Base-by-base conservation (phyloP, 1,140 invertebrate genomes). In the Eurosta solidaginis region DNA sequence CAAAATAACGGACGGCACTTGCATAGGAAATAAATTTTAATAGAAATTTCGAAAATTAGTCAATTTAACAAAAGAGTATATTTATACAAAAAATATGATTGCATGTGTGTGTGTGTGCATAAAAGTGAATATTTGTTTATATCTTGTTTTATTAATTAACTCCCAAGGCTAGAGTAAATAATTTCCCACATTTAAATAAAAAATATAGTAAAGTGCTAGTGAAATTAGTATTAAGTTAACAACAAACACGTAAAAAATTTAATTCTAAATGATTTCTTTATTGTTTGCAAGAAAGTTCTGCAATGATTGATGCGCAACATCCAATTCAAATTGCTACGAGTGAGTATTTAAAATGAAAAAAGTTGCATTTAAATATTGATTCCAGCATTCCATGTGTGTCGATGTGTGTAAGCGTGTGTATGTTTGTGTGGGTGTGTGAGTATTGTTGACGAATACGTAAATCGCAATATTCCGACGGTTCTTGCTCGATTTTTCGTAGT, bases 251-350 rank as follows among this genome's bases (percentile, higher is more conserved):
- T n/a, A n/a, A n/a, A n/a, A n/a, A n/a, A n/a, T n/a, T n/a, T n/a
- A n/a, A n/a, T n/a, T n/a, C n/a, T n/a, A n/a, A 54, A 54, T 54
- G 50, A 54, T 59, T 59, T 59, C 1, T 17, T 33, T 14, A n/a
- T n/a, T n/a, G n/a, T n/a, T n/a, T n/a, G n/a, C n/a, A 33, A 59
- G 27, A 42, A 22, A 36, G 27, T 29, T 25, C 44, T 42, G 33
- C 40, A 68, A 86, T 86, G 85, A 86, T 86, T 80, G 85, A 86
- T 54, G 85, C 85, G 59, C 85, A 86, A 22, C 85, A 86, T 79
- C 85, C 85, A 27, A 85, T 86, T 80, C 85, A 85, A 63, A 84
- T 86, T 77, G 85, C 83, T 17, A 79, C 86, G 79, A 85, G 85
- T 86, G 79, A 86, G 85, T 86, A 86, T 84, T 36, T 33, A 25